Evolutionary conservation across 2,888 invertebrate genomes (phyloP), one percentile per base, ranked within the genome.

Genomic region (Acanthosepion pharaonis): DNA sequence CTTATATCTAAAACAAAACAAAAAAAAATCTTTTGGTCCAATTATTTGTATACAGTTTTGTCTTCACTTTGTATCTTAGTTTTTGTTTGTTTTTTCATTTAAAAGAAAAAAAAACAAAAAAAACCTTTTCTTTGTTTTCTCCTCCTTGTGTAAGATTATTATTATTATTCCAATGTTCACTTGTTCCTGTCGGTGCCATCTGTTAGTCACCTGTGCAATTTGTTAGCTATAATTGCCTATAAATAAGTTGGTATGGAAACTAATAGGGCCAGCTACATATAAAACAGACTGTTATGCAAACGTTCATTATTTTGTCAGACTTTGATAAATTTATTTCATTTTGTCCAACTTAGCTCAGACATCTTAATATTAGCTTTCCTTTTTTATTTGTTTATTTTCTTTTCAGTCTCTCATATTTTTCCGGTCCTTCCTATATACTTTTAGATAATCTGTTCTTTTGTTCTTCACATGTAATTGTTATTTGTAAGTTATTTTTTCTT

Each of bases 31-130:
- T 78, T 78, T 78, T 78, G n/a, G 78, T 78, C n/a, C 78, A 78
- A n/a, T 78, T n/a, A 78, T 78, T 78, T 78, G 78, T 78, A 78
- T 9, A n/a, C 78, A 78, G n/a, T 78, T 78, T 78, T 78, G 78
- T 78, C n/a, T 78, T 78, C 78, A 78, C 78, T 78, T 78, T 78
- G 78, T 78, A 78, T 78, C 18, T 78, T 9, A n/a, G 4, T 78
- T n/a, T 78, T 78, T 59, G 59, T 59, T 59, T 59, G 59, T 23
- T n/a, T 78, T 78, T 28, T 28, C 78, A 18, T 11, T 8, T 78
- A 42, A 42, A 42, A 42, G 2, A 2, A 42, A 42, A 42, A 42
- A 42, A 42, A 42, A n/a, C n/a, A 42, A 42, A 42, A 42, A 42
- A 42, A 42, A 42, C 42, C n/a, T n/a, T n/a, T 78, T 78, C 78